phyloP scores from a whole-genome alignment of 30 jellyfish, hydroid and myxozoan species.

The Phacellophora camtschatica region DNA sequence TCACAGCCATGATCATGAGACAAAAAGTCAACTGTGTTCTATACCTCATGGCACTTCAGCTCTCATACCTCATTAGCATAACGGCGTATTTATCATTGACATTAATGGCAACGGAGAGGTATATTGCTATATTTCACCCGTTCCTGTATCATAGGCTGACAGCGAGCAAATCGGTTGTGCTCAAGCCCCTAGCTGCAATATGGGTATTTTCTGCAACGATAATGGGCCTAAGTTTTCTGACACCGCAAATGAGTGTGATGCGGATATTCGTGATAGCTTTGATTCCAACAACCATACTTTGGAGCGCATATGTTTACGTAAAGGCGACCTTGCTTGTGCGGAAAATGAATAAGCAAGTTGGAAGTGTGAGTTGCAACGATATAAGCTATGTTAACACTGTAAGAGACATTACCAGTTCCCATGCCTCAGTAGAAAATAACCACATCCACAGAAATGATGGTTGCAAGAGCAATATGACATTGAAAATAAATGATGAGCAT shows the following conservation, averaged over 20 bases:
- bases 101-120: constrained; percentile 51
- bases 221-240: constrained; percentile 57
- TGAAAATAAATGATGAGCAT: background rate
- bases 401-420: background rate
- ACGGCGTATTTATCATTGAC: constrained; percentile 60
- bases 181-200: constrained; percentile 33
- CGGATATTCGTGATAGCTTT: constrained; percentile 43
- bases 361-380: background rate
- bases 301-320: constrained; percentile 68
- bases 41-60: constrained; percentile 40
- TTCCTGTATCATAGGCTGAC: constrained; percentile 33
- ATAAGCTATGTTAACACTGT: background rate
- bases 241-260: constrained; percentile 61
- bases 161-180: background rate
- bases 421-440: background rate
- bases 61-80: constrained; percentile 49
- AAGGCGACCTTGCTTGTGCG: constrained; percentile 20
- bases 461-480: background rate
- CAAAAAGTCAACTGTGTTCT: constrained; percentile 15
- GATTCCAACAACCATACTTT: constrained; percentile 39
- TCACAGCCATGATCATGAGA: background rate
- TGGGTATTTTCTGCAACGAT: constrained; percentile 34
- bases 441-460: background rate
- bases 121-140: constrained; percentile 50
- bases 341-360: constrained; percentile 30